These are phyloP conservation scores for Drosophila paranaensis DNA, from an alignment of 2,888 invertebrate species.

Conservation along the genomic window DNA sequence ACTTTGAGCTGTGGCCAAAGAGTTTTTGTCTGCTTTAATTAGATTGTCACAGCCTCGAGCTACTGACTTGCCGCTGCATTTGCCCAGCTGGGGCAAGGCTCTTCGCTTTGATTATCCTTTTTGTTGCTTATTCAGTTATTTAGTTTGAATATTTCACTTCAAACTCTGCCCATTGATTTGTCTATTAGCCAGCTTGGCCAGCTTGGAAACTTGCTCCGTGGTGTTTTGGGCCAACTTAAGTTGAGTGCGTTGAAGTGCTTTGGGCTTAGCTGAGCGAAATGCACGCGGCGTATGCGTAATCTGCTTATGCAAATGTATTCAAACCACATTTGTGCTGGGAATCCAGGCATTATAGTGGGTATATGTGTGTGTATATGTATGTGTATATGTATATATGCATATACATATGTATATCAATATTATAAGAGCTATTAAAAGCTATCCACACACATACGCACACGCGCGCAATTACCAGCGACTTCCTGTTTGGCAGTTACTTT, in stretches of 20 bases:
- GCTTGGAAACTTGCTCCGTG: background rate
- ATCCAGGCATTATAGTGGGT: background rate
- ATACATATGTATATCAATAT: conserved; percentile 6
- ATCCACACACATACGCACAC: background rate
- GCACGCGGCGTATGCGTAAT: conserved; percentile 7
- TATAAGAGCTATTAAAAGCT: conserved; percentile 6
- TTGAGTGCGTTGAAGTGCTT: background rate
- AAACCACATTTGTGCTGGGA: background rate
- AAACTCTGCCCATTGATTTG: background rate
- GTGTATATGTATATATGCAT: background rate
- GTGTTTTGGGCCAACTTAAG: background rate
- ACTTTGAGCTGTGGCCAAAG: background rate
- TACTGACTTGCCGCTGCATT: background rate
- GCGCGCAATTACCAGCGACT: conserved; percentile 21
- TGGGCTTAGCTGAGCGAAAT: background rate
- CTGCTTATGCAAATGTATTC: background rate
- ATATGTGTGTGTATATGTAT: background rate
- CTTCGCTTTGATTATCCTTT: no score
- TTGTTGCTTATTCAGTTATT: no score
- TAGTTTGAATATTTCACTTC: background rate
- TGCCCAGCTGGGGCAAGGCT: background rate
- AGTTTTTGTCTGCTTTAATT: conserved; percentile 1
- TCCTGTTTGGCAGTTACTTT: conserved; percentile 40
- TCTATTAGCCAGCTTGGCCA: background rate
- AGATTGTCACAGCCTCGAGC: background rate